Percentiles rank a stretch among this genome's conserved stretches.
phyloP scores from a whole-genome alignment of 2,888 invertebrate genomes.

The Ethmia dodecea region DNA sequence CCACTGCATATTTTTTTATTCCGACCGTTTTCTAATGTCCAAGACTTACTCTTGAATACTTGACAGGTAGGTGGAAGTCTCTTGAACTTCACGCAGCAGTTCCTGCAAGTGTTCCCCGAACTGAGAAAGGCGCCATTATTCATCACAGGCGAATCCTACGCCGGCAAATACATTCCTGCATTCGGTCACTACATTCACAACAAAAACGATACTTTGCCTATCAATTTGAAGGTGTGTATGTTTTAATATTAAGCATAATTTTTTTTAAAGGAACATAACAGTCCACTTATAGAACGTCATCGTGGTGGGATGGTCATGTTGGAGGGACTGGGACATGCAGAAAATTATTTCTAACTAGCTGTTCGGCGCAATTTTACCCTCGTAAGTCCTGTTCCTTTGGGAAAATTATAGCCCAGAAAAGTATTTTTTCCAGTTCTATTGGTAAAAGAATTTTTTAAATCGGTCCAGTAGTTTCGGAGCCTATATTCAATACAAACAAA shows the following conservation, averaged over 20 bases:
- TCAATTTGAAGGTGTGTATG: conserved; percentile 33
- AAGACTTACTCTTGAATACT: too few species aligned
- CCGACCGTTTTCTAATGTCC: too few species aligned
- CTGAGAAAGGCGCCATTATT: conserved; percentile 66
- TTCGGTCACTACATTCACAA: conserved; percentile 43
- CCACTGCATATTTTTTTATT: too few species aligned
- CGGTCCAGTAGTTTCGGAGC: too few species aligned
- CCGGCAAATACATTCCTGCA: conserved; percentile 62
- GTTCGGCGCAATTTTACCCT: too few species aligned
- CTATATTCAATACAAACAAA: too few species aligned
- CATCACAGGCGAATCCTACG: conserved; percentile 76
- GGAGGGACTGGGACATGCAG: neutral
- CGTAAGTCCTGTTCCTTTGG: too few species aligned
- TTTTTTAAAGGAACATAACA: neutral
- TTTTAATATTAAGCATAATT: neutral
- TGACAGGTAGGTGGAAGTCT: conserved; percentile 48
- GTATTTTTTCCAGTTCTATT: too few species aligned
- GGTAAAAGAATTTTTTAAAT: too few species aligned
- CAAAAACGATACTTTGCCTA: conserved; percentile 22
- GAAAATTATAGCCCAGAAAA: too few species aligned
- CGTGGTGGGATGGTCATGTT: neutral
- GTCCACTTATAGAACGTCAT: neutral
- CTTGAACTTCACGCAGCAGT: conserved; percentile 57
- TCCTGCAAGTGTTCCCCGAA: conserved; percentile 71
- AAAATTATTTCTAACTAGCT: neutral